Percentiles rank a stretch among this genome's conserved stretches.
These are phyloP conservation scores for Poecilia picta DNA, from an alignment of 2,797 vertebrate genomes.

Conservation along the genomic window DNA sequence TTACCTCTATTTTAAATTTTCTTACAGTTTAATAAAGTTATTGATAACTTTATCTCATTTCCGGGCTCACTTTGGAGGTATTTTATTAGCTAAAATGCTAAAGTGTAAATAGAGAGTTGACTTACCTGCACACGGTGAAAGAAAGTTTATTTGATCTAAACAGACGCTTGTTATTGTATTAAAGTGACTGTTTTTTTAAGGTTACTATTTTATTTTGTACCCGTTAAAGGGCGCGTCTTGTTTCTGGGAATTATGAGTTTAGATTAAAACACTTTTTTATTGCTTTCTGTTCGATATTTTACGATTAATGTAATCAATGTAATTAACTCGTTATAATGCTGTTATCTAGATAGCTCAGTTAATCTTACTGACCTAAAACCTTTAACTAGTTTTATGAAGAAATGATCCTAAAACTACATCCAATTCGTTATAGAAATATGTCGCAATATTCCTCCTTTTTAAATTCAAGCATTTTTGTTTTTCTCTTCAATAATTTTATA, in stretches of 20 bases:
- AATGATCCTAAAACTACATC: neutral
- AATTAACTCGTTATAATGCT: neutral
- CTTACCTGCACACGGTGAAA: neutral
- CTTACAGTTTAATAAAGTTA: neutral
- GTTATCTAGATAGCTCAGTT: neutral
- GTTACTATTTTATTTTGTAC: neutral
- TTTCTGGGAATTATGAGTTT: neutral
- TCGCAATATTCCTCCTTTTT: neutral
- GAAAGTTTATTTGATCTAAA: neutral
- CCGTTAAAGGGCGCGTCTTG: neutral
- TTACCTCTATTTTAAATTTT: neutral
- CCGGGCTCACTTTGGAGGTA: neutral
- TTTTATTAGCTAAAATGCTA: constrained; percentile 2
- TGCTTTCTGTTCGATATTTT: neutral
- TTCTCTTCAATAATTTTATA: no score
- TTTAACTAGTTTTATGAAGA: neutral
- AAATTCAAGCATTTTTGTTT: neutral
- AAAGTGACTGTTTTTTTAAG: neutral
- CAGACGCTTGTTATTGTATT: neutral
- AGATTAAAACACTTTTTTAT: neutral
- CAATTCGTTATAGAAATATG: neutral
- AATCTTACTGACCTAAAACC: neutral
- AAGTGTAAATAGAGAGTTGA: neutral
- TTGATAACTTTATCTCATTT: neutral
- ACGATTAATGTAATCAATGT: neutral